A percentile compares a stretch with the other conserved stretches of the same genome.
These are phyloP conservation scores for Ceryle rudis DNA, from an alignment of 2,797 vertebrate genomes.

Conservation along the genomic window DNA sequence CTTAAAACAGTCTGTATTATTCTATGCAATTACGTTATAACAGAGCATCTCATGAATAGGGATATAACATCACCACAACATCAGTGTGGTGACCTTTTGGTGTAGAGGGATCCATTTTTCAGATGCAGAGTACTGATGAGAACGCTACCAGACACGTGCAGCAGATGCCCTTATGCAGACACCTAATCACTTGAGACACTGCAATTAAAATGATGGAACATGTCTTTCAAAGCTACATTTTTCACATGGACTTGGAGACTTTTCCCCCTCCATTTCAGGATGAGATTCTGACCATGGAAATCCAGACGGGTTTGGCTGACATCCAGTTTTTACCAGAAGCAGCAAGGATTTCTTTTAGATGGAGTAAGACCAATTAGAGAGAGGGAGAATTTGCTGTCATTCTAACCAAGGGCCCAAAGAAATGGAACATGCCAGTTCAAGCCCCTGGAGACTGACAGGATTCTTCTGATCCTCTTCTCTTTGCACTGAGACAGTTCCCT, in stretches of 20 bases:
- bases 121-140: not conserved
- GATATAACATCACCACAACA: rapidly evolving
- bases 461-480: not conserved
- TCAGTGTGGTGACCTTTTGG: not conserved
- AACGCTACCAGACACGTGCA: not conserved
- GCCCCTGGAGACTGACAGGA: not conserved
- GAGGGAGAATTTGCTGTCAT: not conserved
- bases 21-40: not conserved
- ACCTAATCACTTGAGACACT: not conserved
- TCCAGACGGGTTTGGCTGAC: not conserved
- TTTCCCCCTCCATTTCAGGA: not conserved
- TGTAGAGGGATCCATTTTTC: not conserved
- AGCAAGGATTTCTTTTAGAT: not conserved
- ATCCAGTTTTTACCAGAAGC: not conserved
- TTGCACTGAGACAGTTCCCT: not conserved
- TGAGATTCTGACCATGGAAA: not conserved
- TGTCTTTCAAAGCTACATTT: not conserved
- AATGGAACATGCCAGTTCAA: not conserved
- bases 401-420: not conserved
- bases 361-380: not conserved
- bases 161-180: not conserved
- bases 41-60: not conserved
- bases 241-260: not conserved
- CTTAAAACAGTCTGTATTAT: not conserved
- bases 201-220: not conserved